Percentiles rank a stretch among this genome's conserved stretches.
These are phyloP conservation scores for Taenaris catops DNA, from an alignment of 2,888 invertebrate genomes.

Conservation along the genomic window DNA sequence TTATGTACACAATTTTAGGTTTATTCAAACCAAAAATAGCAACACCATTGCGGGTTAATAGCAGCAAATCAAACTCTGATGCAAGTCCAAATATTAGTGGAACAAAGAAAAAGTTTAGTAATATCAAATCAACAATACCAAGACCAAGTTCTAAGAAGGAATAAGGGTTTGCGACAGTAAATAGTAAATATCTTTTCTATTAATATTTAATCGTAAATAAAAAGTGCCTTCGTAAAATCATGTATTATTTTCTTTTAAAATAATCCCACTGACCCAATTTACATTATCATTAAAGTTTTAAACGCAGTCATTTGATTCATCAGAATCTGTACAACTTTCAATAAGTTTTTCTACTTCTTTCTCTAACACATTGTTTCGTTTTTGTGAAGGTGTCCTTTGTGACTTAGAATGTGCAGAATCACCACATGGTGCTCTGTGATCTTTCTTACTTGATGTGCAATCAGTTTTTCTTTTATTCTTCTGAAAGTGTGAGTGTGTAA, in stretches of 20 bases:
- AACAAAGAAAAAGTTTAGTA: conserved; percentile 56
- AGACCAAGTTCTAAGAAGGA: conserved; percentile 48
- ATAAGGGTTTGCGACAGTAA: conserved; percentile 23
- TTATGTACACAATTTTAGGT: conserved; percentile 34
- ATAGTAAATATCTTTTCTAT: too few relatives aligned
- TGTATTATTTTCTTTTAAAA: too few relatives aligned
- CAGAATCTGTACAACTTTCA: conserved; percentile 39
- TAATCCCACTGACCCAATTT: too few relatives aligned
- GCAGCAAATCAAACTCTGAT: conserved; percentile 34
- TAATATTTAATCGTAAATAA: too few relatives aligned
- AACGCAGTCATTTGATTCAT: conserved; percentile 33
- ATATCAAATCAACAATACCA: conserved; percentile 68
- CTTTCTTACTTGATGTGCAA: conserved; percentile 30
- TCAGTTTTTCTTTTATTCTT: conserved; percentile 28
- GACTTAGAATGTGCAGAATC: conserved; percentile 37
- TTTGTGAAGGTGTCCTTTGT: conserved; percentile 39
- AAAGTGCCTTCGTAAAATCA: too few relatives aligned
- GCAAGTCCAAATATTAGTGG: conserved; percentile 47
- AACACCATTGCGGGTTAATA: conserved; percentile 38
- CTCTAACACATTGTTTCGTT: conserved; percentile 43
- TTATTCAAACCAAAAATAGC: conserved; percentile 50
- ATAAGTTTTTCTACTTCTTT: conserved; percentile 59
- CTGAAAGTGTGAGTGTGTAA: conserved; percentile 28
- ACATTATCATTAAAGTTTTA: too few relatives aligned
- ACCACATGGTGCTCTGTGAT: conserved; percentile 29